These are phyloP conservation scores for Todiramphus saurophagus DNA, from an alignment of 2,113 vertebrate genomes.

Conservation along the genomic window DNA sequence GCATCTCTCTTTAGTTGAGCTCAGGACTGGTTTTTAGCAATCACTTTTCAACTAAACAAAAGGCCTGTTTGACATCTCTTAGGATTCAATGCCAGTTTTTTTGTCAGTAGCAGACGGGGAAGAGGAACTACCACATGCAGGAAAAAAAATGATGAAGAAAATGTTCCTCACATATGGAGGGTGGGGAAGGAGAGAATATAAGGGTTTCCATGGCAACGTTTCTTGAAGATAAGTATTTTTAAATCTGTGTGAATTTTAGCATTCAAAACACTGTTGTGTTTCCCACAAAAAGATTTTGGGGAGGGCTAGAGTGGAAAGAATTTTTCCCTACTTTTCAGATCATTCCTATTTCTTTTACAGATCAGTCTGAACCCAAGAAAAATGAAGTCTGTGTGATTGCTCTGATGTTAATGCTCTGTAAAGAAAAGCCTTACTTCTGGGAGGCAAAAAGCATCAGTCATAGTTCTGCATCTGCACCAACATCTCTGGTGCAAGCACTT, in stretches of 20 bases:
- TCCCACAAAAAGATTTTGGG: slow-evolving; percentile 63
- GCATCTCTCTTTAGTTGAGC: background rate
- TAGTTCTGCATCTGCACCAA: background rate
- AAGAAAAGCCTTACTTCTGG: slow-evolving; percentile 12
- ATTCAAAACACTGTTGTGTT: slow-evolving; percentile 75
- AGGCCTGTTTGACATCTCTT: slow-evolving; percentile 27
- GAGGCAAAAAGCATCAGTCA: background rate
- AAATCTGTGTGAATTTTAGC: slow-evolving; percentile 75
- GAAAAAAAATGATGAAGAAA: slow-evolving; percentile 52
- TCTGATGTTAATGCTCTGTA: background rate
- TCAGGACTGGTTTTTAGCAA: background rate
- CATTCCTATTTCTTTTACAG: slow-evolving; percentile 43
- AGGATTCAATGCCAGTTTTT: slow-evolving; percentile 22
- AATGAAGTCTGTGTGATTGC: background rate
- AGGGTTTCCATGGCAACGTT: slow-evolving; percentile 78
- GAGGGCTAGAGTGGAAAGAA: slow-evolving; percentile 42
- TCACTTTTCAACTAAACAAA: slow-evolving; percentile 43
- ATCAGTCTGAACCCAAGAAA: slow-evolving; percentile 3
- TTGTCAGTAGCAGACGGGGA: slow-evolving; percentile 11
- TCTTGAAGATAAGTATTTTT: slow-evolving; percentile 78
- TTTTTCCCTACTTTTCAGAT: slow-evolving; percentile 29
- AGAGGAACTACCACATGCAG: slow-evolving; percentile 60
- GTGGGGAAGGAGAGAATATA: slow-evolving; percentile 60
- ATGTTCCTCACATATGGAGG: slow-evolving; percentile 60
- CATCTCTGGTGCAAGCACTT: background rate